These are phyloP conservation scores for Agelas oroides DNA, from an alignment of 37 sponge, comb jelly and placozoan species.

Conservation along the genomic window DNA sequence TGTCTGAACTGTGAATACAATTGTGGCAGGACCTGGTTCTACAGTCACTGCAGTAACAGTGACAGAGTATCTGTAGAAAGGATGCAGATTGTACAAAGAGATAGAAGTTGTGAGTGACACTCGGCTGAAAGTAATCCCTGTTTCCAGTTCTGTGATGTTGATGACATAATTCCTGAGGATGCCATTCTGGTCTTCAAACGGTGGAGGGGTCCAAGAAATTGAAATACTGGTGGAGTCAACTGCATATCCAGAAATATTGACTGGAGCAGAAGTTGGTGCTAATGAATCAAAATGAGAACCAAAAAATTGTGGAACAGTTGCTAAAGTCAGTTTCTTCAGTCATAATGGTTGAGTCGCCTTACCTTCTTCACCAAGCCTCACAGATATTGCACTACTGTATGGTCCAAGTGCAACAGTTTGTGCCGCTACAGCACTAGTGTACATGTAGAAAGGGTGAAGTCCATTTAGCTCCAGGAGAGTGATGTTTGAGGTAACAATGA, in stretches of 20 bases:
- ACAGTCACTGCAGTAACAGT: slow-evolving; percentile 33
- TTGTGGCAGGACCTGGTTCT: slow-evolving; percentile 13
- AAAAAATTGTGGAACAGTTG: too few relatives aligned
- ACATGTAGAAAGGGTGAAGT: slow-evolving; percentile 15
- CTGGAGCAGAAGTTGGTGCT: slow-evolving; percentile 10
- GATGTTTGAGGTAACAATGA: too few relatives aligned
- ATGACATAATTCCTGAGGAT: slow-evolving; percentile 18
- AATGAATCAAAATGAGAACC: too few relatives aligned
- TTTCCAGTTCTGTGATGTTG: slow-evolving; percentile 4
- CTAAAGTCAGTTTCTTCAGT: too few relatives aligned
- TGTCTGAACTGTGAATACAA: slow-evolving; percentile 5
- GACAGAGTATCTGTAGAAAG: slow-evolving; percentile 21
- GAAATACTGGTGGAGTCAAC: not conserved
- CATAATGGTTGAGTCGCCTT: too few relatives aligned
- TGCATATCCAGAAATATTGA: not conserved
- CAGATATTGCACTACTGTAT: not conserved
- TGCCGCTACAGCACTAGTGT: slow-evolving; percentile 5
- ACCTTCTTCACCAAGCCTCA: not conserved
- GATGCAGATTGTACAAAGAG: slow-evolving; percentile 2
- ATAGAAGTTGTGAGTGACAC: not conserved
- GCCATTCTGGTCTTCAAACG: slow-evolving; percentile 11
- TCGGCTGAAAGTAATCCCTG: not conserved
- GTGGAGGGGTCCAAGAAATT: slow-evolving; percentile 20
- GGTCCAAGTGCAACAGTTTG: not conserved
- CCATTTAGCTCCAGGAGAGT: not conserved